Conservation (phyloP, 2,888 invertebrate genomes). For the Ectropis crepuscularia region DNA sequence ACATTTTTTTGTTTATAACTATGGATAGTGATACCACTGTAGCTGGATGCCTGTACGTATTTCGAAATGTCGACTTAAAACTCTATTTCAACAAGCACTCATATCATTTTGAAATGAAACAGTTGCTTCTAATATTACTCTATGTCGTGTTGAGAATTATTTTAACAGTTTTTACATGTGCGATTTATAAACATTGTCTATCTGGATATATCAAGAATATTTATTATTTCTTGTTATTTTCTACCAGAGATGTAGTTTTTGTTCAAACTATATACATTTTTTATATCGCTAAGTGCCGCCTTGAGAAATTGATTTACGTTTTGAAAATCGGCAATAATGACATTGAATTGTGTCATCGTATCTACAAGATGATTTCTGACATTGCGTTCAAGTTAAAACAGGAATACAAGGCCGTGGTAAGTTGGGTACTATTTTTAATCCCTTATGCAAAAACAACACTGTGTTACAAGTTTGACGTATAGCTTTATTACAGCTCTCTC, state of each 20-base stretch:
- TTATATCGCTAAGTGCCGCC: neutral
- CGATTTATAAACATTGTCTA: neutral
- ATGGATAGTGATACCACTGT: slow-evolving; percentile 1
- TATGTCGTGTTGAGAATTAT: neutral
- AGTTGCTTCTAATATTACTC: neutral
- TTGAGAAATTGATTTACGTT: neutral
- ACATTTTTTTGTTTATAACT: neutral
- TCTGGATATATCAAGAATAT: slow-evolving; percentile 1
- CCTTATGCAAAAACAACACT: neutral
- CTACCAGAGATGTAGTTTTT: neutral
- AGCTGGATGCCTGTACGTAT: slow-evolving; percentile 2
- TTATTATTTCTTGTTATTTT: neutral
- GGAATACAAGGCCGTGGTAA: neutral
- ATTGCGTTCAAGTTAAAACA: slow-evolving; percentile 3
- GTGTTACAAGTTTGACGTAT: too few species aligned
- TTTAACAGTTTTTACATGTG: neutral
- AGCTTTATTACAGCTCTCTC: too few species aligned
- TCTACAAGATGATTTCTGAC: slow-evolving; percentile 8
- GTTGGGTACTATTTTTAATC: neutral
- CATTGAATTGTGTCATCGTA: neutral
- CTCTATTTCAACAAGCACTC: neutral
- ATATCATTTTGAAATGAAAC: neutral
- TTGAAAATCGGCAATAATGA: neutral
- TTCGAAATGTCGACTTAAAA: neutral
- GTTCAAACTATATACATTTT: slow-evolving; percentile 1